These are phyloP conservation scores for Taphrorychus bicolor DNA, from an alignment of 2,888 invertebrate species.

Conservation along the genomic window DNA sequence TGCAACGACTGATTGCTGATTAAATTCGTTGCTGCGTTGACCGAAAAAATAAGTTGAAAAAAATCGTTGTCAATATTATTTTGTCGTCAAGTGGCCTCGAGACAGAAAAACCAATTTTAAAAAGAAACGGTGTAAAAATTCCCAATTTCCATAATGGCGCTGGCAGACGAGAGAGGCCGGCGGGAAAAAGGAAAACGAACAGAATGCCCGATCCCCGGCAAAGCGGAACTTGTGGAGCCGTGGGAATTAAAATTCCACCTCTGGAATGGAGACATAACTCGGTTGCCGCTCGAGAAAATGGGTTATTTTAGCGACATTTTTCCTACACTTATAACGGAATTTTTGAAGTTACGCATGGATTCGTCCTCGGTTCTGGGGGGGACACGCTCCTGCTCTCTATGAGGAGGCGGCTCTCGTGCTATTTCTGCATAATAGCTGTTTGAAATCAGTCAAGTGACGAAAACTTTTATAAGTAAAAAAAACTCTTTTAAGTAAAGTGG, in stretches of 20 bases:
- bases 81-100: not conserved
- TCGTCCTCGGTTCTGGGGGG: not conserved
- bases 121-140: slow-evolving; percentile 25
- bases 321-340: not conserved
- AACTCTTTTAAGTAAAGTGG: too few relatives aligned
- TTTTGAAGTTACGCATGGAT: not conserved
- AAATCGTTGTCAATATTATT: not conserved
- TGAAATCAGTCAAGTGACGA: too few relatives aligned
- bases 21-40: too few relatives aligned
- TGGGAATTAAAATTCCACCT: slow-evolving; percentile 34
- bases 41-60: not conserved
- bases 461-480: too few relatives aligned
- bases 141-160: slow-evolving; percentile 31
- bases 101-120: slow-evolving; percentile 18
- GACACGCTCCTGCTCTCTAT: too few relatives aligned
- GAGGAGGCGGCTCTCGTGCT: too few relatives aligned
- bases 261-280: slow-evolving; percentile 31
- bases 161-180: slow-evolving; percentile 17
- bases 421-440: too few relatives aligned
- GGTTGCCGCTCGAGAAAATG: slow-evolving; percentile 25
- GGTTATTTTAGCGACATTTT: slow-evolving; percentile 17
- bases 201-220: slow-evolving; percentile 14
- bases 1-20: too few relatives aligned
- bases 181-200: slow-evolving; percentile 20
- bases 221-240: slow-evolving; percentile 33